These are phyloP conservation scores for Australoheros facetus DNA, from an alignment of 2,797 vertebrate genomes.

Conservation along the genomic window DNA sequence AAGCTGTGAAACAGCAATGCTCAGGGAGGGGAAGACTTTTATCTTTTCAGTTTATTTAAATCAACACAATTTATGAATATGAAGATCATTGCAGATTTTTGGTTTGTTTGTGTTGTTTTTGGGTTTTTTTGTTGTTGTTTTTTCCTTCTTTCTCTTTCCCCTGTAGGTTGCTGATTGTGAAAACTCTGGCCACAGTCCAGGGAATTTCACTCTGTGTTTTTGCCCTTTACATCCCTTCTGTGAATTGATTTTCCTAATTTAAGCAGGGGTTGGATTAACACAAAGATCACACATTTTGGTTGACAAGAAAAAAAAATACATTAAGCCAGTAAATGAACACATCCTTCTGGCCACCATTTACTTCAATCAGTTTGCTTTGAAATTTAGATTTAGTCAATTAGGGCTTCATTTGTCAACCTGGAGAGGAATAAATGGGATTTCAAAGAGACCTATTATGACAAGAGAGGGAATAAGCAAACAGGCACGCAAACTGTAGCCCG, in stretches of 20 bases:
- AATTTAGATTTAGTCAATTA: constrained; percentile 62
- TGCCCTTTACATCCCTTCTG: constrained; percentile 33
- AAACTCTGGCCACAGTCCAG: neutral
- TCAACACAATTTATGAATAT: constrained; percentile 35
- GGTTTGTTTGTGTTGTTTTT: too few species aligned
- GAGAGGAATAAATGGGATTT: constrained; percentile 57
- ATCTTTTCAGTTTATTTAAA: constrained; percentile 61
- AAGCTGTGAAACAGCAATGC: constrained; percentile 53
- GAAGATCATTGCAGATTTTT: constrained; percentile 6
- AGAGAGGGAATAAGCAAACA: constrained; percentile 35
- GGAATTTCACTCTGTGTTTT: constrained; percentile 1
- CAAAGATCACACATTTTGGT: constrained; percentile 35
- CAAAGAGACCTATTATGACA: constrained; percentile 52
- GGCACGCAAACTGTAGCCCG: constrained; percentile 23
- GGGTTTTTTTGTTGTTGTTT: neutral
- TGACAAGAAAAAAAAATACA: constrained; percentile 10
- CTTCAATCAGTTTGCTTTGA: constrained; percentile 63
- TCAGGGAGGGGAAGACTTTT: constrained; percentile 33
- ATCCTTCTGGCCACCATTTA: constrained; percentile 36
- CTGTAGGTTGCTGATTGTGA: neutral
- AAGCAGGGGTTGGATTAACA: constrained; percentile 28
- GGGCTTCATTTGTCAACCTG: constrained; percentile 55
- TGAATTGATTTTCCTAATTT: constrained; percentile 43
- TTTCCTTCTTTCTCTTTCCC: neutral
- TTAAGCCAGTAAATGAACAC: constrained; percentile 30